Base-by-base conservation (phyloP, 2,797 vertebrate species). In the Epinephelus malabaricus region DNA sequence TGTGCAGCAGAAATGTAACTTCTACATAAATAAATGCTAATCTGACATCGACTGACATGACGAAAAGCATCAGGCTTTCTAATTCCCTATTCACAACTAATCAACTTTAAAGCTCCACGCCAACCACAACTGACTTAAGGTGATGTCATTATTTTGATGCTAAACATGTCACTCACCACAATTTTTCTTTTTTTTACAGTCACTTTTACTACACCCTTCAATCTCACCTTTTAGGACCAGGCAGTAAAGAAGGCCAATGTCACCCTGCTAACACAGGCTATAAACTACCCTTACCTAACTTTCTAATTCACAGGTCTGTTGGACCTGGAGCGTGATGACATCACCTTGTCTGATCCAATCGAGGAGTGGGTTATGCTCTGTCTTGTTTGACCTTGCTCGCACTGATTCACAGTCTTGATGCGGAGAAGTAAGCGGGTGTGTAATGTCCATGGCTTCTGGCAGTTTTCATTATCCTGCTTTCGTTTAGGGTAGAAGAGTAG, bases 191-290 rank as follows among this genome's bases (percentile, higher is more conserved):
- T 51, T 70, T 85, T 86, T 70, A 81, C 81, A 43, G 27, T 79
- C 59, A 19, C 56, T 84, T 87, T 91, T 78, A 87, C 69, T 55
- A 38, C 50, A 78, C 25, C 38, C 66, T 82, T 89, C 83, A 86
- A 84, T 90, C 80, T 82, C 78, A 84, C 84, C 78, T 83, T 89
- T 86, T 69, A 82, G 81, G 76, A 80, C 76, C 69, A 25, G 54
- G 86, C 70, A 71, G 59, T 92, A 88, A 90, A 90, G 69, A 69
- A 85, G 78, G 65, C 82, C 90, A 91, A 86, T 88, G 87, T 90
- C 89, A 86, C 82, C 78, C 67, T 4, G n/a, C 83, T 69, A 83
- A 85, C 82, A 81, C 69, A 82, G 75, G 9, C 84, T 78, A 88
- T 90, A 90, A 89, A 92, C 64, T 78, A 76, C 81, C 56, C 59